These are phyloP conservation scores for Zaprionus lineosus DNA, from an alignment of 2,888 invertebrate genomes.

Conservation along the genomic window DNA sequence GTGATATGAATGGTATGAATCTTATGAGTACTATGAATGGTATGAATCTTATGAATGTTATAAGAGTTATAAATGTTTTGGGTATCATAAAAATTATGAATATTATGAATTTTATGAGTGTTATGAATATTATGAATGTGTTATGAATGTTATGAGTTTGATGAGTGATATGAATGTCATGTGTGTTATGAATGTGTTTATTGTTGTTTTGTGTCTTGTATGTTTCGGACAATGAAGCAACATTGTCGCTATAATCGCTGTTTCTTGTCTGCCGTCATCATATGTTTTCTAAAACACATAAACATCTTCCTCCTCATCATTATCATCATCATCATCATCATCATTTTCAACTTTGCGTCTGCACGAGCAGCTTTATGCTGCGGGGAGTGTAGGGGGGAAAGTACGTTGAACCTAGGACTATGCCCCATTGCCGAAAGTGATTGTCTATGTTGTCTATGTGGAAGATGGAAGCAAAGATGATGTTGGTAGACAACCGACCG, in stretches of 20 bases:
- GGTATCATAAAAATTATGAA: too few species aligned
- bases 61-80: neutral
- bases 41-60: too few species aligned
- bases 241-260: constrained; percentile 25
- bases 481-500: neutral
- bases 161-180: too few species aligned
- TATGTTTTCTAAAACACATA: constrained; percentile 32
- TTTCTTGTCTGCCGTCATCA: constrained; percentile 42
- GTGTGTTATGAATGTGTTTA: constrained; percentile 1
- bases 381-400: constrained; percentile 16
- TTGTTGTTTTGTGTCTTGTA: constrained; percentile 15
- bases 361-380: constrained; percentile 53
- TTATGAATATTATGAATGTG: too few species aligned
- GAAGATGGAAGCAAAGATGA: constrained; percentile 1
- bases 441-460: constrained; percentile 39
- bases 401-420: constrained; percentile 58
- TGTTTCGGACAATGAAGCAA: constrained; percentile 29
- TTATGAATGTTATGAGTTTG: neutral
- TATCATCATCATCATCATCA: constrained; percentile 27
- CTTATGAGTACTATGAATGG: neutral
- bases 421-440: constrained; percentile 58
- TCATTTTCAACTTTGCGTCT: constrained; percentile 47
- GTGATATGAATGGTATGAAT: too few species aligned
- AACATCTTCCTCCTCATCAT: constrained; percentile 28
- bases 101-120: neutral